Conservation (phyloP, 2,113 vertebrate genomes). For the Polypterus senegalus region DNA sequence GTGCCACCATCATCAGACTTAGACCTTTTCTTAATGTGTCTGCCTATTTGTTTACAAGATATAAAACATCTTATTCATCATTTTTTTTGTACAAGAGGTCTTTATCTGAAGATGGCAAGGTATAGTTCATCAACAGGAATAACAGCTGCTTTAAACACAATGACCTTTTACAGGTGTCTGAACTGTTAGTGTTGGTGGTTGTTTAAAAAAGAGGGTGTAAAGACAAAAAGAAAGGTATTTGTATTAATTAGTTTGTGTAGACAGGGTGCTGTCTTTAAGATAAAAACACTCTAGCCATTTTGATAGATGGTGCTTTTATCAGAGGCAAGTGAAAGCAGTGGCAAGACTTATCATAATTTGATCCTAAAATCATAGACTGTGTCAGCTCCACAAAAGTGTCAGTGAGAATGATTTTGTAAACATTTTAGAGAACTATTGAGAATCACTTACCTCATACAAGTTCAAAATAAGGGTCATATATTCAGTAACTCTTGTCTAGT, state of each 20-base stretch:
- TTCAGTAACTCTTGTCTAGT: no score
- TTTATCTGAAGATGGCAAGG: slow-evolving; percentile 19
- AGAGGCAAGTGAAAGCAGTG: slow-evolving; percentile 20
- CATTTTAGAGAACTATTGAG: no score
- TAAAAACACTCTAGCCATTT: slow-evolving; percentile 15
- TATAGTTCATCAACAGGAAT: slow-evolving; percentile 19
- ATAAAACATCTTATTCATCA: slow-evolving; percentile 55
- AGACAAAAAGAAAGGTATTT: slow-evolving; percentile 35
- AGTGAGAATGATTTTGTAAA: background rate
- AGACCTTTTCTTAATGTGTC: slow-evolving; percentile 54
- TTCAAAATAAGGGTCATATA: no score
- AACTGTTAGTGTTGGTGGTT: background rate
- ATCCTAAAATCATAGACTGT: background rate
- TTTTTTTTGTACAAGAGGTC: slow-evolving; percentile 19
- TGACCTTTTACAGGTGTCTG: slow-evolving; percentile 39
- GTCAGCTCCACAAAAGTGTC: background rate
- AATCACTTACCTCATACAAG: no score
- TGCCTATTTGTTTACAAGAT: slow-evolving; percentile 59
- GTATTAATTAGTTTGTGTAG: slow-evolving; percentile 36
- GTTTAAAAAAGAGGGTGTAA: background rate
- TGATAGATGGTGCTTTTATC: slow-evolving; percentile 40
- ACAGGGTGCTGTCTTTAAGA: slow-evolving; percentile 31
- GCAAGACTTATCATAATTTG: slow-evolving; percentile 6
- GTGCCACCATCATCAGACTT: slow-evolving; percentile 32
- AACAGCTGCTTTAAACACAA: slow-evolving; percentile 15